These are phyloP conservation scores for Coccyzus lansbergi DNA, from an alignment of 2,797 vertebrate genomes.

Conservation along the genomic window DNA sequence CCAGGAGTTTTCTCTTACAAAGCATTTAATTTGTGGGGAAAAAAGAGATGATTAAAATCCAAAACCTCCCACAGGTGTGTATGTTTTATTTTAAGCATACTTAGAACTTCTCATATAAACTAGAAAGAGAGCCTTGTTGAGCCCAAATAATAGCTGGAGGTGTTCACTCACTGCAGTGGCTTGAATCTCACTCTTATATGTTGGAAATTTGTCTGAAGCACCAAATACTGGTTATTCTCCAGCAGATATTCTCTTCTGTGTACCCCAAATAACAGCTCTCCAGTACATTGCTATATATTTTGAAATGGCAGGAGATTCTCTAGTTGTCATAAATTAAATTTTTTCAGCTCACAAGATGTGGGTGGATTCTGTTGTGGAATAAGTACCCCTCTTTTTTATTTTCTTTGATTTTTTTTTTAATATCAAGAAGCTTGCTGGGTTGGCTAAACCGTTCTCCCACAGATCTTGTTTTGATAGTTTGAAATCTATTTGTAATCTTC, in stretches of 20 bases:
- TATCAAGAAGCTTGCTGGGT: not conserved
- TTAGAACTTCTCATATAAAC: not conserved
- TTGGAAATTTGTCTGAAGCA: not conserved
- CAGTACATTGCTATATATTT: not conserved
- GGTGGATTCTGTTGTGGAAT: not conserved
- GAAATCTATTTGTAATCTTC: conserved; percentile 12
- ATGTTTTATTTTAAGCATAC: not conserved
- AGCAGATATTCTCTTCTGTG: not conserved
- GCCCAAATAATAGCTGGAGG: not conserved
- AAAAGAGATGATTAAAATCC: not conserved
- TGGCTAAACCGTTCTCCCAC: not conserved
- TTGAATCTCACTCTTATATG: not conserved
- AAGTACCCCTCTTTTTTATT: not conserved
- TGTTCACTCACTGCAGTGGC: not conserved
- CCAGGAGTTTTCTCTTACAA: not conserved
- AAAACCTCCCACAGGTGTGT: not conserved
- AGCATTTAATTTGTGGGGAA: not conserved
- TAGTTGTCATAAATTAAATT: not conserved
- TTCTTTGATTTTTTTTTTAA: fast-evolving
- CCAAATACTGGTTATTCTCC: not conserved
- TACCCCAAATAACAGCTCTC: not conserved
- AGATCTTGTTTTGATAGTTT: not conserved
- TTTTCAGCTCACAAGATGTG: not conserved
- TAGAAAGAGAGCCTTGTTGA: not conserved
- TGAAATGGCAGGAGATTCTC: not conserved